A percentile compares a stretch with the other conserved stretches of the same genome.
Conservation (phyloP, 64 coral and sea anemone genomes). For the Orbicella faveolata region DNA sequence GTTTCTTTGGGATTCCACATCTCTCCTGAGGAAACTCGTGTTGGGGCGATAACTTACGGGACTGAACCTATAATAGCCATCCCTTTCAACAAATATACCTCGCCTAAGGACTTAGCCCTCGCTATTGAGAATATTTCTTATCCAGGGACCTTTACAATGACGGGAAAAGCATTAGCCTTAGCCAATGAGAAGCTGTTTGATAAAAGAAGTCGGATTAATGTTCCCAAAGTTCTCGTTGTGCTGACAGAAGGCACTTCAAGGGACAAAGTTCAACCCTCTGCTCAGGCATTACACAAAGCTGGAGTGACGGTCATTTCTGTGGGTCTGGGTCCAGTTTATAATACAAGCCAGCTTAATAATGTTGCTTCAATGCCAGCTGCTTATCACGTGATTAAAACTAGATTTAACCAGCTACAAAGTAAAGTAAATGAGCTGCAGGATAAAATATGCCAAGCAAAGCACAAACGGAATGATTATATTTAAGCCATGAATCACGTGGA, state of each 20-base stretch:
- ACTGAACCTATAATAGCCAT: constrained; percentile 45
- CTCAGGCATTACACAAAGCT: constrained; percentile 51
- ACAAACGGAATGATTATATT: not conserved
- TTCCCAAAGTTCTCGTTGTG: constrained; percentile 66
- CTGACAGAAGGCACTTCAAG: constrained; percentile 37
- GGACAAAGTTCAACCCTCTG: constrained; percentile 40
- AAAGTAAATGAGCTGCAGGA: constrained; percentile 47
- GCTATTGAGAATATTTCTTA: constrained; percentile 58
- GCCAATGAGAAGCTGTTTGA: constrained; percentile 46
- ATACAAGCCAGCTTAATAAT: constrained; percentile 30
- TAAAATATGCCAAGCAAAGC: constrained; percentile 53
- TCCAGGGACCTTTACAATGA: constrained; percentile 56
- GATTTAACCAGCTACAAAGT: constrained; percentile 41
- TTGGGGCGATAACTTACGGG: constrained; percentile 56
- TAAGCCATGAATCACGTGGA: not conserved
- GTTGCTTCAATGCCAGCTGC: constrained; percentile 53
- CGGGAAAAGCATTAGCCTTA: constrained; percentile 50
- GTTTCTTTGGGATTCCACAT: constrained; percentile 55
- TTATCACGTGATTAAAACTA: constrained; percentile 46
- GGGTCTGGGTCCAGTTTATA: constrained; percentile 52
- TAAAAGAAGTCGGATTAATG: constrained; percentile 39
- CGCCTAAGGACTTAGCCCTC: not conserved
- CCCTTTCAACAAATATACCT: constrained; percentile 38
- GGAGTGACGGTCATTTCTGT: constrained; percentile 63
- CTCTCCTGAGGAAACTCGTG: constrained; percentile 32